Base-by-base conservation (phyloP, 2,888 invertebrate species). In the Morinoia aosen region DNA sequence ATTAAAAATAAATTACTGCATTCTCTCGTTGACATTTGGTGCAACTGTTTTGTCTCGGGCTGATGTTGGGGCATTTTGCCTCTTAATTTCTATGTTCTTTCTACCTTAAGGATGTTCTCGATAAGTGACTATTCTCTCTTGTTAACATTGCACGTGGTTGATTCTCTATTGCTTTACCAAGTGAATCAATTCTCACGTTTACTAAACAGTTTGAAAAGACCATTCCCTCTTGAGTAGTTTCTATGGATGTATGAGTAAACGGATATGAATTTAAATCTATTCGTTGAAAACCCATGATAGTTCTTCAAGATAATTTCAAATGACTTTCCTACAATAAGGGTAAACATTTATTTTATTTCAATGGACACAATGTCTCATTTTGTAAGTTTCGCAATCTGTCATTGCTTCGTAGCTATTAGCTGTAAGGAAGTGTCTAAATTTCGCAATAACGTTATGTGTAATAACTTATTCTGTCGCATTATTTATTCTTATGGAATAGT, bases 401-500 rank as follows among this genome's bases (percentile, higher is more conserved):
- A 25, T 76, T 19, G 76, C 76, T 19, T 76, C 33, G 16, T 76
- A 33, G 19, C 25, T 76, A 76, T 33, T 76, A 76, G 76, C 76
- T 76, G 8, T 76, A 76, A 76, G 76, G 76, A 19, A 76, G 33
- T 76, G 25, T 76, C 76, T 16, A 76, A 76, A 76, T 76, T 61
- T 76, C 33, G 76, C 10, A 76, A 33, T 16, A 76, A 76, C 76
- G 76, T 76, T 25, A 19, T 33, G 25, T 76, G 76, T 76, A 76
- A 76, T 90, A 90, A 90, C 90, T 90, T 90, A 90, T 90, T 90
- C 90, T 90, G 40, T 48, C 48, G 90, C 90, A 90, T 90, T 90
- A 90, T 90, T 90, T 90, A 39, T 90, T 90, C 40, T 90, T 90
- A 90, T 40, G 90, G 12, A 90, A 90, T 90, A 90, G 40, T 90